Conservation (phyloP, 2,797 vertebrate species). For the Rhodeus uyekii region DNA sequence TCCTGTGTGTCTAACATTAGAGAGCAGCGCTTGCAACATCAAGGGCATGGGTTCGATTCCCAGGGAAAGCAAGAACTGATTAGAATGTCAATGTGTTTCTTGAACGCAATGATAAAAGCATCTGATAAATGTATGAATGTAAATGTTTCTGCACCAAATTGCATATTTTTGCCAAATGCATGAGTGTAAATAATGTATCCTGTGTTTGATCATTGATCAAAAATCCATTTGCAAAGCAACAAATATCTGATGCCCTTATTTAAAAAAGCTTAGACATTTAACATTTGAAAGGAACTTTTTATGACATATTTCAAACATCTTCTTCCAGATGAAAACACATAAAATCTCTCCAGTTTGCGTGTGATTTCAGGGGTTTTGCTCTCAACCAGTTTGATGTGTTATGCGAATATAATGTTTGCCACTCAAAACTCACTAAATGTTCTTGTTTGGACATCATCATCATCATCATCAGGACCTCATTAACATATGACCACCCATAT, state of each 20-base stretch:
- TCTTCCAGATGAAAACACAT: background rate
- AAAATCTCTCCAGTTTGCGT: background rate
- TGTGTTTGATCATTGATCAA: background rate
- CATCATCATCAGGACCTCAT: too few species aligned
- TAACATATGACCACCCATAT: background rate
- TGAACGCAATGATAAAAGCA: too few species aligned
- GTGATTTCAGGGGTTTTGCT: background rate
- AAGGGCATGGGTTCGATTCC: too few species aligned
- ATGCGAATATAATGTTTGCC: background rate
- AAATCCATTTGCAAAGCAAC: background rate
- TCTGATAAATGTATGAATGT: too few species aligned
- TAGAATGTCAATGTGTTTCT: too few species aligned
- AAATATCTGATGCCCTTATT: background rate
- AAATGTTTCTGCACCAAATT: too few species aligned
- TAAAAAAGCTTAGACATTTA: background rate
- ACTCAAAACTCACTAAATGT: background rate
- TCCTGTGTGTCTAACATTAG: too few species aligned
- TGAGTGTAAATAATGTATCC: too few species aligned
- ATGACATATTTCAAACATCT: background rate
- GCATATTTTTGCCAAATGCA: too few species aligned
- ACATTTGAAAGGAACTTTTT: background rate
- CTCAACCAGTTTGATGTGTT: background rate
- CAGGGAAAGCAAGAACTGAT: too few species aligned
- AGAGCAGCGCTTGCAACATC: too few species aligned
- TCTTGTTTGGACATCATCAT: background rate